These are phyloP conservation scores for Corticium candelabrum DNA, from an alignment of 37 sponge, comb jelly and placozoan genomes.

Conservation along the genomic window DNA sequence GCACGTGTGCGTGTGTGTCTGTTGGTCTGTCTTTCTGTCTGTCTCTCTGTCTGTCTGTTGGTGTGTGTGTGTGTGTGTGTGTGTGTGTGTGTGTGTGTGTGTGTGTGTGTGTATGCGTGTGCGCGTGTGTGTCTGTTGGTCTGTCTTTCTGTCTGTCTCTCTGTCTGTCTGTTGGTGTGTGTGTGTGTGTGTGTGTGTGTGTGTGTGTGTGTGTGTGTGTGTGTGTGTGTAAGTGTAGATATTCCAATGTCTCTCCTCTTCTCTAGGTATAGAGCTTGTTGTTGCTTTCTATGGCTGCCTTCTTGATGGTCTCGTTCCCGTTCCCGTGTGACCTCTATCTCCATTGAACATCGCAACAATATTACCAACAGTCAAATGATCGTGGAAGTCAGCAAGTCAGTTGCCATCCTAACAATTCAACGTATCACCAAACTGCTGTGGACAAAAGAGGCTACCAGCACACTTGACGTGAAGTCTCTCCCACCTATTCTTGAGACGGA, in stretches of 20 bases:
- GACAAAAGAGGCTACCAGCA: constrained; percentile 66
- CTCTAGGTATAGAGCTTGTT: constrained; percentile 68
- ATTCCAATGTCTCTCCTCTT: not conserved
- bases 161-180: not conserved
- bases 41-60: constrained; percentile 2
- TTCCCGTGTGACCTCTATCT: constrained; percentile 68
- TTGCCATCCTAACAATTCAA: constrained; percentile 63
- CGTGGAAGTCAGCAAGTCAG: constrained; percentile 69
- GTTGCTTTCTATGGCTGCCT: constrained; percentile 87
- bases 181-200: not conserved
- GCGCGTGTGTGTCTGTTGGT: constrained; percentile 10
- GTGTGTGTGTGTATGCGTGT: constrained; percentile 1
- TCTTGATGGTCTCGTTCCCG: constrained; percentile 70
- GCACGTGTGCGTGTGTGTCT: too few species aligned
- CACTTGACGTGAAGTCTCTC: constrained; percentile 46
- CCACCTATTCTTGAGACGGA: constrained; percentile 82
- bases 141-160: not conserved
- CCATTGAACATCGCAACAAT: constrained; percentile 44
- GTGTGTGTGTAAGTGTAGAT: not conserved
- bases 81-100: not conserved
- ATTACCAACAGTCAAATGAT: constrained; percentile 84
- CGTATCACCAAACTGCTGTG: constrained; percentile 44
- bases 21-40: not conserved
- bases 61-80: too few species aligned
- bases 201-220: not conserved